A percentile compares a stretch with the other conserved stretches of the same genome.
These are phyloP conservation scores for Ceratitis capitata DNA, from an alignment of 1,140 invertebrate genomes.

Conservation along the genomic window DNA sequence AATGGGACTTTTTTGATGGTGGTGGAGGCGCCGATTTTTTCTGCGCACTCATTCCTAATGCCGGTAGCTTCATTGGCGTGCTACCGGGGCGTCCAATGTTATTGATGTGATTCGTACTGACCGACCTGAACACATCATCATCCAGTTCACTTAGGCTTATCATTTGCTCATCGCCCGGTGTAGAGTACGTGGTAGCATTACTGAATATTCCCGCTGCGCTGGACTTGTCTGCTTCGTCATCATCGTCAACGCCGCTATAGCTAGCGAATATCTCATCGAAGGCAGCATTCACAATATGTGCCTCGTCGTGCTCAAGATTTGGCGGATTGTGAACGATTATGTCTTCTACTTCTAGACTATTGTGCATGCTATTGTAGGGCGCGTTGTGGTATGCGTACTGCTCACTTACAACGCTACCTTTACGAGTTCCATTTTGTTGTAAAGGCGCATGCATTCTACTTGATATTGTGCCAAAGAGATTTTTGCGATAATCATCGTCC, in stretches of 20 bases:
- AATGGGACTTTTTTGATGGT: background rate
- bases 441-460: background rate
- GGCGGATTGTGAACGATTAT: too few relatives aligned
- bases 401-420: background rate
- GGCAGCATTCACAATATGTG: slow-evolving; percentile 58
- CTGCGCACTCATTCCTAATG: background rate
- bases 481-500: slow-evolving; percentile 62
- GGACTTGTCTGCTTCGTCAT: slow-evolving; percentile 45
- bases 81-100: slow-evolving; percentile 43
- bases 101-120: slow-evolving; percentile 45
- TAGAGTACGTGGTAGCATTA: background rate
- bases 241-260: slow-evolving; percentile 51
- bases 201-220: slow-evolving; percentile 15
- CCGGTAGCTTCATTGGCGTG: slow-evolving; percentile 53
- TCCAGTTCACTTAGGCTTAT: slow-evolving; percentile 58
- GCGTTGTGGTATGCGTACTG: background rate
- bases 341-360: slow-evolving; percentile 12
- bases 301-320: slow-evolving; percentile 52
- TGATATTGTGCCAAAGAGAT: slow-evolving; percentile 57
- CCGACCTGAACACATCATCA: slow-evolving; percentile 52
- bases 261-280: slow-evolving; percentile 61
- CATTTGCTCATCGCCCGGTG: slow-evolving; percentile 54
- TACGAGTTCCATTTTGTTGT: too few relatives aligned
- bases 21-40: slow-evolving; percentile 54
- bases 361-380: background rate